Percentiles rank a stretch among this genome's conserved stretches.
Evolutionary conservation across 2,797 vertebrate species (phyloP).

Genomic region (Protonibea diacanthus): DNA sequence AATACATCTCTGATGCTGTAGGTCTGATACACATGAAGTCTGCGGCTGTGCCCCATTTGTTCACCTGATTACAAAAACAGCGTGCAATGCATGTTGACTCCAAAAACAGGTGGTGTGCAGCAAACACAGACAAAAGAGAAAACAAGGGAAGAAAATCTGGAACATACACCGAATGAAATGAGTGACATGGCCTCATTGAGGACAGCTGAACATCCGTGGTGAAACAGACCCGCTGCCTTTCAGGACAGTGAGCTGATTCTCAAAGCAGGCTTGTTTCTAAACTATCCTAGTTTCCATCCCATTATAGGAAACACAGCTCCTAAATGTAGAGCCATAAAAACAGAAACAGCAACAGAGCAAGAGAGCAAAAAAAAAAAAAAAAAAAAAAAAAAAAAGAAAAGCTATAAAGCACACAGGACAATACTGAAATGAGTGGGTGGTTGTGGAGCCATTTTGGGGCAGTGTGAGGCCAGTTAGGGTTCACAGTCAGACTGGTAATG

Average conservation of each 20-base stretch:
- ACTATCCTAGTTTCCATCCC: constrained; percentile 46
- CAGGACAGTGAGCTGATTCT: constrained; percentile 46
- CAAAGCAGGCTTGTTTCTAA: constrained; percentile 49
- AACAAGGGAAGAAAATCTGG: constrained; percentile 62
- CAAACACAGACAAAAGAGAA: constrained; percentile 52
- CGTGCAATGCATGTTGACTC: constrained; percentile 45
- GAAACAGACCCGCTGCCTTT: constrained; percentile 33
- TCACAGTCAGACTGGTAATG: constrained; percentile 39
- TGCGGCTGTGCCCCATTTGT: constrained; percentile 58
- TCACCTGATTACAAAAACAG: constrained; percentile 78
- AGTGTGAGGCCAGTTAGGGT: constrained; percentile 50
- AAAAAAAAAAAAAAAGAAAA: constrained; percentile 40
- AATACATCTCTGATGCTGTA: constrained; percentile 40
- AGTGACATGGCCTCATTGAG: constrained; percentile 49
- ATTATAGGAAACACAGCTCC: constrained; percentile 49
- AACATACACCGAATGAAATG: constrained; percentile 39
- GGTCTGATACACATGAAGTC: constrained; percentile 45
- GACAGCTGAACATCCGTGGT: constrained; percentile 49
- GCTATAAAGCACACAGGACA: constrained; percentile 24
- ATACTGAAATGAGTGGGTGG: constrained; percentile 47
- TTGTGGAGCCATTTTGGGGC: constrained; percentile 60
- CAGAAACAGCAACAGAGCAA: constrained; percentile 43
- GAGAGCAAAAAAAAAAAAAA: constrained; percentile 18
- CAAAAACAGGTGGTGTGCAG: constrained; percentile 78
- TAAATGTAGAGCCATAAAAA: constrained; percentile 62